These are phyloP conservation scores for Neuroscelio doddi DNA, from an alignment of 2,888 invertebrate species.

Conservation along the genomic window DNA sequence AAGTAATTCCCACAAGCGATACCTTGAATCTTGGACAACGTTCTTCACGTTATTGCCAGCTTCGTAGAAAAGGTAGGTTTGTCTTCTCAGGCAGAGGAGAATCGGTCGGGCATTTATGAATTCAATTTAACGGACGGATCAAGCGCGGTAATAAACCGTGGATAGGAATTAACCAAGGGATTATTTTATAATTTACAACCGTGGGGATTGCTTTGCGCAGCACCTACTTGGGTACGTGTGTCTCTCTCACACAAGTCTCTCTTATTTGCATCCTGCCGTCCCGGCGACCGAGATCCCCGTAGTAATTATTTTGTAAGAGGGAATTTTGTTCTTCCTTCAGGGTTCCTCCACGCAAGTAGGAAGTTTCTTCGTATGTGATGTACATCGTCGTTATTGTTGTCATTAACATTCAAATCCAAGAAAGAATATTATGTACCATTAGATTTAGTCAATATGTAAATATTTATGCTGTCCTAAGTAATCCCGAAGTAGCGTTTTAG, in stretches of 20 bases:
- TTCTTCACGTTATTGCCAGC: constrained; percentile 1
- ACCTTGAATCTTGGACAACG: background rate
- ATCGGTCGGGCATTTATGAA: constrained; percentile 56
- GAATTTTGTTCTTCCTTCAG: constrained; percentile 53
- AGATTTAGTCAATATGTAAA: too few relatives aligned
- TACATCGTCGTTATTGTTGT: constrained; percentile 40
- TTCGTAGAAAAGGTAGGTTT: constrained; percentile 1
- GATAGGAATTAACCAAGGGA: constrained; percentile 66
- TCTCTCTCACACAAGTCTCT: constrained; percentile 53
- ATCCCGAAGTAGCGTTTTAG: background rate
- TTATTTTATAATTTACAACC: constrained; percentile 68
- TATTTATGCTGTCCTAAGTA: background rate
- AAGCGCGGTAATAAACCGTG: constrained; percentile 61
- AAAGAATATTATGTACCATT: too few relatives aligned
- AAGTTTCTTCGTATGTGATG: constrained; percentile 44
- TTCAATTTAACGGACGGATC: constrained; percentile 63
- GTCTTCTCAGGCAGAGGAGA: constrained; percentile 10
- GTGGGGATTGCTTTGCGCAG: constrained; percentile 54
- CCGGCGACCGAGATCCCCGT: constrained; percentile 53
- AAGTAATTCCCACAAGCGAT: background rate
- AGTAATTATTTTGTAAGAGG: constrained; percentile 57
- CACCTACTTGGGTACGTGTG: constrained; percentile 38
- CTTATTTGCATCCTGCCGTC: constrained; percentile 57
- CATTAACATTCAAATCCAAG: too few relatives aligned
- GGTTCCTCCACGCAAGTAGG: constrained; percentile 36